Percentiles rank a stretch among this genome's conserved stretches.
Conservation (phyloP, 2,113 vertebrate species). For the Lasiurus cinereus region DNA sequence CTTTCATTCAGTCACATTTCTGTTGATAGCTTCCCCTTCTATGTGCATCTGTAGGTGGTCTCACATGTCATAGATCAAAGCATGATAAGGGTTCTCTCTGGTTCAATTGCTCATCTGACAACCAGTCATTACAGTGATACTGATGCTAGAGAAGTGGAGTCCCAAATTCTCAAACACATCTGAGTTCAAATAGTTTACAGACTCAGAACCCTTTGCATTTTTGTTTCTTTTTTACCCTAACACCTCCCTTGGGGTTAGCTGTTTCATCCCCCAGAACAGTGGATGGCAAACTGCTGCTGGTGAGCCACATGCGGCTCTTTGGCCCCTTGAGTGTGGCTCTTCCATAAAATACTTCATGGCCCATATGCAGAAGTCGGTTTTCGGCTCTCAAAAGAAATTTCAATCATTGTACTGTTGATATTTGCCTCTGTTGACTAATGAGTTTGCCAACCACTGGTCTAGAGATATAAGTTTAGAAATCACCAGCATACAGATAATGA, state of each 20-base stretch:
- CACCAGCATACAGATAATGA: neutral
- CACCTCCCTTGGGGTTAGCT: neutral
- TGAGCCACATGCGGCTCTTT: too few relatives aligned
- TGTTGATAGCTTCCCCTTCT: neutral
- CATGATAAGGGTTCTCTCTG: neutral
- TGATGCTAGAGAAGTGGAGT: neutral
- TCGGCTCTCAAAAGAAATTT: too few relatives aligned
- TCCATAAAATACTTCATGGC: too few relatives aligned
- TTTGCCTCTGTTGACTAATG: too few relatives aligned
- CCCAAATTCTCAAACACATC: neutral
- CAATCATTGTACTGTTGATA: too few relatives aligned
- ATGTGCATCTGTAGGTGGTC: neutral
- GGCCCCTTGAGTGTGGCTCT: too few relatives aligned
- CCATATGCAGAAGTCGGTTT: too few relatives aligned
- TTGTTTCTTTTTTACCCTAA: neutral
- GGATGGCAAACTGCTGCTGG: too few relatives aligned
- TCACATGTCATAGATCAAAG: neutral
- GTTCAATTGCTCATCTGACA: neutral
- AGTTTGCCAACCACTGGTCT: neutral
- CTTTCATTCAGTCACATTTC: neutral
- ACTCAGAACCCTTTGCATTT: neutral
- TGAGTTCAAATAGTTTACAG: neutral
- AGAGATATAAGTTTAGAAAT: slow-evolving; percentile 4
- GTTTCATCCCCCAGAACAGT: neutral
- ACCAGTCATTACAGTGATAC: neutral